A percentile compares a stretch with the other conserved stretches of the same genome.
phyloP scores from a whole-genome alignment of 2,888 invertebrate species.

The Harmothoe impar region DNA sequence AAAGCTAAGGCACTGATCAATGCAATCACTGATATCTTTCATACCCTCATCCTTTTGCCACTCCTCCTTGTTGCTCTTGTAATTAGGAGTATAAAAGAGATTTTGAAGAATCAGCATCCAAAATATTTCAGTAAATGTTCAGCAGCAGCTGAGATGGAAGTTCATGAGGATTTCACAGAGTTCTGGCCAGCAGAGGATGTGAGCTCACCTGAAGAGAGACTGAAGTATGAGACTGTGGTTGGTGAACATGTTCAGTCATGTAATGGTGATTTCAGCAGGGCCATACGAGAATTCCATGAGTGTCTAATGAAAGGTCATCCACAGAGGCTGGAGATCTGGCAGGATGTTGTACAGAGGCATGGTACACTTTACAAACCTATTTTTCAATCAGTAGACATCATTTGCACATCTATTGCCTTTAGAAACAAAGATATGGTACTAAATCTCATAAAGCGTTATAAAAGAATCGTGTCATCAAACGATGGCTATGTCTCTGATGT shows the following conservation, averaged over 20 bases:
- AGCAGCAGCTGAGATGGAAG: background rate
- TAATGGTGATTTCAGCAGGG: background rate
- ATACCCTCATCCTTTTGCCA: background rate
- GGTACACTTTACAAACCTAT: background rate
- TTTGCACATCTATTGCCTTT: background rate
- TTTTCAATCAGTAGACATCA: background rate
- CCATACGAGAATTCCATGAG: background rate
- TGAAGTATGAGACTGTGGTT: background rate
- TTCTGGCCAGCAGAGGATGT: constrained; percentile 9
- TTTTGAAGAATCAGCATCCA: background rate
- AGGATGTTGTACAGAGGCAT: background rate
- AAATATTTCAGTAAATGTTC: background rate
- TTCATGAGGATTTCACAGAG: background rate
- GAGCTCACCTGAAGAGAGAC: background rate
- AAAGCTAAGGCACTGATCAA: too few species aligned
- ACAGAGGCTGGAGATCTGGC: background rate
- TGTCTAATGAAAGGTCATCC: background rate
- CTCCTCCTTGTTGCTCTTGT: background rate
- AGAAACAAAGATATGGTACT: background rate
- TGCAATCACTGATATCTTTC: too few species aligned
- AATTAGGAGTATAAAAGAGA: background rate
- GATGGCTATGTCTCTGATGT: background rate
- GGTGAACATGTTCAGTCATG: background rate
- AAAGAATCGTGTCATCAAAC: background rate
- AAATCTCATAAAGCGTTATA: background rate